Conservation (phyloP, 2,888 invertebrate genomes). For the Phyllotreta striolata region DNA sequence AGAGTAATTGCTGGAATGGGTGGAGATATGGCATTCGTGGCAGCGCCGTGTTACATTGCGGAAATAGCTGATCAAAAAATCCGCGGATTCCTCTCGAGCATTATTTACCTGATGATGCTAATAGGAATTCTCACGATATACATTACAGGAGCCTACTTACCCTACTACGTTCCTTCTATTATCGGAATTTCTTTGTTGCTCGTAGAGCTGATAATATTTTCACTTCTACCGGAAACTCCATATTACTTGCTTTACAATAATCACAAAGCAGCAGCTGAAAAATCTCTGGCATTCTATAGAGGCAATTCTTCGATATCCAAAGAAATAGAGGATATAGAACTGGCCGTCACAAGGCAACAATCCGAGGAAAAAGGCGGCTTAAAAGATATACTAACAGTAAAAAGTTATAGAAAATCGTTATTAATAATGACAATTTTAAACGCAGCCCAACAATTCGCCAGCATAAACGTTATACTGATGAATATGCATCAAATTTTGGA, state of each 20-base stretch:
- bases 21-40: constrained; percentile 57
- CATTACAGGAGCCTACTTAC: constrained; percentile 52
- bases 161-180: constrained; percentile 51
- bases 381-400: constrained; percentile 52
- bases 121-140: constrained; percentile 56
- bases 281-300: constrained; percentile 51
- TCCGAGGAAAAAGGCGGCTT: constrained; percentile 40
- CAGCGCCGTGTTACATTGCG: constrained; percentile 58
- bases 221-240: constrained; percentile 58
- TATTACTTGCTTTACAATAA: constrained; percentile 54
- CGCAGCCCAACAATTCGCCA: constrained; percentile 57
- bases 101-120: constrained; percentile 58
- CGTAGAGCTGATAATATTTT: constrained; percentile 53
- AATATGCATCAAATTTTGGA: constrained; percentile 57
- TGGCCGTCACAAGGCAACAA: constrained; percentile 54
- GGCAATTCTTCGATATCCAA: constrained; percentile 47
- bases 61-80: constrained; percentile 59
- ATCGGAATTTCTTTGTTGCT: constrained; percentile 53
- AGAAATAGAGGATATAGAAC: constrained; percentile 54
- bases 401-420: constrained; percentile 56
- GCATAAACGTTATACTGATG: constrained; percentile 59
- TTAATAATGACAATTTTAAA: constrained; percentile 57
- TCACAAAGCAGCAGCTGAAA: constrained; percentile 50
- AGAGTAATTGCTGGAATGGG: constrained; percentile 55
- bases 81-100: constrained; percentile 55